Percentiles rank a stretch among this genome's conserved stretches.
Evolutionary conservation across 1,140 invertebrate species (phyloP).

Genomic region (Notospermus geniculatus): DNA sequence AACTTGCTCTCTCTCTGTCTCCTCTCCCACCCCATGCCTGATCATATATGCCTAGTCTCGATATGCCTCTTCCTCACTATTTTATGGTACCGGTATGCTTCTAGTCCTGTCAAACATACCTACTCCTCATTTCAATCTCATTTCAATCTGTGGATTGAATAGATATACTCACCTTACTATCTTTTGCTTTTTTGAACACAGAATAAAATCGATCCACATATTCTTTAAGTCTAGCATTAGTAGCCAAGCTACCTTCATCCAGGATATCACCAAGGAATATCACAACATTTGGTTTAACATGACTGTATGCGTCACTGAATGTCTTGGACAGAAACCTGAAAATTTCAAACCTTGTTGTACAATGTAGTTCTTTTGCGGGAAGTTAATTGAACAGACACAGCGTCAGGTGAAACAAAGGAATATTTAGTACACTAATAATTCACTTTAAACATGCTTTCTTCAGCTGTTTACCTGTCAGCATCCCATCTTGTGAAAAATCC

Average conservation of each 20-base stretch:
- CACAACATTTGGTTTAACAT: slow-evolving; percentile 80
- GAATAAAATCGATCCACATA: slow-evolving; percentile 45
- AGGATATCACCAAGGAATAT: slow-evolving; percentile 88
- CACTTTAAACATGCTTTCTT: background rate
- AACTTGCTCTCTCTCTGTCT: too few relatives aligned
- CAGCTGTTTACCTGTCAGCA: slow-evolving; percentile 68
- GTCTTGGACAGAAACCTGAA: slow-evolving; percentile 77
- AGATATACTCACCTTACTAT: slow-evolving; percentile 35
- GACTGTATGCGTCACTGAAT: slow-evolving; percentile 69
- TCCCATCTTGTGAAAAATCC: slow-evolving; percentile 69
- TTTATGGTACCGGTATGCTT: too few relatives aligned
- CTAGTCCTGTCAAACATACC: too few relatives aligned
- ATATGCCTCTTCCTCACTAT: too few relatives aligned
- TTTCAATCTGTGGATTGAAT: too few relatives aligned
- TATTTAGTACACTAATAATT: slow-evolving; percentile 9
- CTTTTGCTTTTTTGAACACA: slow-evolving; percentile 38
- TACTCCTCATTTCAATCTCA: too few relatives aligned
- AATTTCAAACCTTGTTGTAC: too few relatives aligned
- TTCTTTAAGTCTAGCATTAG: slow-evolving; percentile 61
- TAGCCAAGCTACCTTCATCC: slow-evolving; percentile 84
- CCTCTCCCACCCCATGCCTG: too few relatives aligned
- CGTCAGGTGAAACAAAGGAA: background rate
- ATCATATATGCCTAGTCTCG: too few relatives aligned
- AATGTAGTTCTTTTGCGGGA: slow-evolving; percentile 19
- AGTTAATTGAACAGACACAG: slow-evolving; percentile 11